Evolutionary conservation across 2,797 vertebrate species (phyloP).

Genomic region (Lacerta agilis): DNA sequence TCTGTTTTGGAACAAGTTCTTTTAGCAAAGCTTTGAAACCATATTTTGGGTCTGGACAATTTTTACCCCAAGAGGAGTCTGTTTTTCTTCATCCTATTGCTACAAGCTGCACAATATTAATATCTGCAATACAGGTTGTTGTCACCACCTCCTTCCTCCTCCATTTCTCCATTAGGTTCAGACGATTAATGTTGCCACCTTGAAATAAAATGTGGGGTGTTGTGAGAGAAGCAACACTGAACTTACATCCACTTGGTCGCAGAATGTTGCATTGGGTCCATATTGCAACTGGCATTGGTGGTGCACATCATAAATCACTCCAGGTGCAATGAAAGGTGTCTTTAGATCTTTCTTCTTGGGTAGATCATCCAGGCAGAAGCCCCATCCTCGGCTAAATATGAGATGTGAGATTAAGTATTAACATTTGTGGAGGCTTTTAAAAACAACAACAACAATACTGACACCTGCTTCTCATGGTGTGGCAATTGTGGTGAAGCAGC

Average conservation of each 20-base stretch:
- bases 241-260: constrained; percentile 93
- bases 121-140: no score
- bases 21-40: no score
- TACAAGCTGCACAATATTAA: no score
- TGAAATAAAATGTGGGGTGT: not conserved
- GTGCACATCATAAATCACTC: constrained; percentile 92
- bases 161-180: not conserved
- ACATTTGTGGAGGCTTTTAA: not conserved
- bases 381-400: constrained; percentile 90
- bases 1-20: no score
- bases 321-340: constrained; percentile 89
- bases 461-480: not conserved
- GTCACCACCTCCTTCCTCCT: not conserved
- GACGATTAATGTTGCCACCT: not conserved
- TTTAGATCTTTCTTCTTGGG: constrained; percentile 91
- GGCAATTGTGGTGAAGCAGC: not conserved
- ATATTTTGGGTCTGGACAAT: no score
- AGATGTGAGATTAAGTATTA: constrained; percentile 31
- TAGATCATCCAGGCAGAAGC: constrained; percentile 94
- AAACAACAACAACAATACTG: no score
- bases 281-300: constrained; percentile 98
- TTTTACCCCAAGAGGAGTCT: no score
- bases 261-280: constrained; percentile 93
- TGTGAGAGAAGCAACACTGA: not conserved
- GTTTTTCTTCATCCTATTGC: no score